Base-by-base conservation (phyloP, 2,113 vertebrate genomes). In the Thalassarche chlororhynchos region DNA sequence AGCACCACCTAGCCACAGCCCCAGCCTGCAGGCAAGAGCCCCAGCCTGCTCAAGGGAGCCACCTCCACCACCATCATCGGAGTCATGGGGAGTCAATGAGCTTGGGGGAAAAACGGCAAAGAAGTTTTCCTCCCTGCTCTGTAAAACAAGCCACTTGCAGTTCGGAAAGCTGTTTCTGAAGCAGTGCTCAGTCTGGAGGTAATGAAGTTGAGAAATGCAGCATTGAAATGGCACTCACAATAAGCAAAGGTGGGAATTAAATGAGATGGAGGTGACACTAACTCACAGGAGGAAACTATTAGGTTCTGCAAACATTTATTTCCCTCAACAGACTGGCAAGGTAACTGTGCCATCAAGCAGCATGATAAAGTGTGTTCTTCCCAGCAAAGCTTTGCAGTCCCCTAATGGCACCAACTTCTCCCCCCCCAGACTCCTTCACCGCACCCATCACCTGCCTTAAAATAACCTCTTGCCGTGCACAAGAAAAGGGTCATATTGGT, bases 171-270 rank as follows among this genome's bases (percentile, higher is more conserved):
- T 94, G 70, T 4, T 84, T 69, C 69, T 0, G 0, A 86, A 89
- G 75, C 88, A 24, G 38, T 2, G 66, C 83, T 89, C 89, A 61
- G 58, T 75, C 78, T 57, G 80, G 29, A 84, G 44, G 68, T 77
- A 91, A 81, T 15, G 23, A 93, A 90, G 71, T 82, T 15, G 8
- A 89, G 69, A 90, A 90, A 62, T 0, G 0, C 87, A 90, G 70
- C 49, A 40, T 6, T 58, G 87, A 96, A 91, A 95, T 40, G 61
- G 68, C 86, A 94, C 55, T 87, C 70, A 47, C 47, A 72, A 28
- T 82, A 96, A 87, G 60, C 31, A 86, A 86, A 79, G 62, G 84
- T 85, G 82, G 68, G 64, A 96, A 96, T 97, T 94, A 94, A 97
- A 96, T 82, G 87, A 94, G 78, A 93, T 5, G 14, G 29, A 91